Conservation (phyloP, 2,113 vertebrate species). For the Glareola pratincola region DNA sequence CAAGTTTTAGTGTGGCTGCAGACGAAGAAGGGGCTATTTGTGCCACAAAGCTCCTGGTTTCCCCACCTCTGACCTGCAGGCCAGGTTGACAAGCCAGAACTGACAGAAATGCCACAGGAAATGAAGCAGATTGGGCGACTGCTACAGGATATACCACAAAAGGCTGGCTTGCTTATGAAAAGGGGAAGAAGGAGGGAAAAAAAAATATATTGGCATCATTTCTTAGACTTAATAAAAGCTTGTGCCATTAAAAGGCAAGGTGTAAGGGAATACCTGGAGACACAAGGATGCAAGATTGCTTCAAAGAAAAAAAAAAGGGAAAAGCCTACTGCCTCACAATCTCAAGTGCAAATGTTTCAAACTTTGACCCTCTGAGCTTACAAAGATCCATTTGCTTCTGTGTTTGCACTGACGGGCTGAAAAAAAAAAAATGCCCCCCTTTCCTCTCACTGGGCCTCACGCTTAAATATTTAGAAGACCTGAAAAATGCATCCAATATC, state of each 20-base stretch:
- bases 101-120: not conserved
- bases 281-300: not conserved
- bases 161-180: not conserved
- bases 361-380: not conserved
- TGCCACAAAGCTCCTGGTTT: not conserved
- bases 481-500: not conserved
- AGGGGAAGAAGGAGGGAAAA: not conserved
- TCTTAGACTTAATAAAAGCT: not conserved
- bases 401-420: not conserved
- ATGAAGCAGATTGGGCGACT: not conserved
- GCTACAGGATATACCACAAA: not conserved
- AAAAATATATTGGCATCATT: not conserved
- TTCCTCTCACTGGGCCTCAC: not conserved
- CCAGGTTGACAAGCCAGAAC: not conserved
- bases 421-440: not conserved
- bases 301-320: not conserved
- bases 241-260: not conserved
- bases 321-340: not conserved
- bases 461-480: not conserved
- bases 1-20: not conserved
- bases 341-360: not conserved
- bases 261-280: accelerated
- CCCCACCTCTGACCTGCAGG: not conserved
- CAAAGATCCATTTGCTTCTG: not conserved
- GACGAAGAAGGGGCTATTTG: not conserved